Evolutionary conservation across 2,797 vertebrate genomes (phyloP).

Genomic region (Lepus townsendii): DNA sequence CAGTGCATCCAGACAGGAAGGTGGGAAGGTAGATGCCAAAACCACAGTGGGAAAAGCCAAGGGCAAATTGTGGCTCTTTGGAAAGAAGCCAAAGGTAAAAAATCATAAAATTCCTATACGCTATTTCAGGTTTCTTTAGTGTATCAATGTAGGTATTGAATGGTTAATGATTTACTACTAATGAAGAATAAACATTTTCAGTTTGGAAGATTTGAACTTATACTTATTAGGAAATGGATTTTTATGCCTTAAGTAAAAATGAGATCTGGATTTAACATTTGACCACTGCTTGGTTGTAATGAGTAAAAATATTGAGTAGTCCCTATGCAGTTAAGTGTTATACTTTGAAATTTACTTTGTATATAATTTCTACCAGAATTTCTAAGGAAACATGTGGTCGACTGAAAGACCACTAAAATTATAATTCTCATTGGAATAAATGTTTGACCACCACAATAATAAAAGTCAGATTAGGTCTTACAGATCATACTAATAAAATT

Average conservation of each 20-base stretch:
- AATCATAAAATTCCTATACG: conserved; percentile 67
- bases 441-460: conserved; percentile 30
- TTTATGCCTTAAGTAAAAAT: conserved; percentile 66
- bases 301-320: conserved; percentile 60
- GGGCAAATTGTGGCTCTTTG: conserved; percentile 99
- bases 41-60: conserved; percentile 94
- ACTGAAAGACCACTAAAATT: conserved; percentile 44
- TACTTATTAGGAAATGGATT: conserved; percentile 55
- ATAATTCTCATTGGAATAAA: conserved; percentile 54
- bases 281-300: conserved; percentile 32
- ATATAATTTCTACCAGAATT: conserved; percentile 47
- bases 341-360: conserved; percentile 63
- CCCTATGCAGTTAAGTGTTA: conserved; percentile 44
- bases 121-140: conserved; percentile 65
- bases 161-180: conserved; percentile 64
- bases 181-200: conserved; percentile 61
- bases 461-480: conserved; percentile 59
- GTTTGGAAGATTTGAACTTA: conserved; percentile 67
- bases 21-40: conserved; percentile 93
- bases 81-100: conserved; percentile 99
- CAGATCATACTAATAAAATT: conserved; percentile 45
- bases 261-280: conserved; percentile 69
- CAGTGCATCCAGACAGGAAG: conserved; percentile 94
- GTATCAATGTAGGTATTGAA: conserved; percentile 22
- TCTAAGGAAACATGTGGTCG: conserved; percentile 67